These are phyloP conservation scores for Papilio protenor DNA, from an alignment of 2,888 invertebrate species.

Conservation along the genomic window DNA sequence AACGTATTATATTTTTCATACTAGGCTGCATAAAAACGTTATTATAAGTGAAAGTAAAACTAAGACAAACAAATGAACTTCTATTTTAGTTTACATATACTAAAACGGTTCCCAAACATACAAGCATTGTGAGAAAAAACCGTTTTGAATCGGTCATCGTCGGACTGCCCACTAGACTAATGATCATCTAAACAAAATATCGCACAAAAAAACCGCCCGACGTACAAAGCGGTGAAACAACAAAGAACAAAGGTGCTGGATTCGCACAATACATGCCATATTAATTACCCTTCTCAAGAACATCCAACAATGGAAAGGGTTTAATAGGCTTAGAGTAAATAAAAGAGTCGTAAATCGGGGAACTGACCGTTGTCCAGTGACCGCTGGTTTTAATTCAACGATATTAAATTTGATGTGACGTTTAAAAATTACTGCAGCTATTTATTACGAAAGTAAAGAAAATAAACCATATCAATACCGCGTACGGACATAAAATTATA, in stretches of 20 bases:
- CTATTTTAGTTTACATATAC: conserved; percentile 41
- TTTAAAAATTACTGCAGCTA: conserved; percentile 53
- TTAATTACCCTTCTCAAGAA: conserved; percentile 80
- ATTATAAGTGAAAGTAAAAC: neutral
- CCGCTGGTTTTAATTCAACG: conserved; percentile 54
- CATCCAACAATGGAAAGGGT: conserved; percentile 73
- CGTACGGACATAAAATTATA: no score
- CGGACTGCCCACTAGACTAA: conserved; percentile 79
- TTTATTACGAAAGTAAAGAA: conserved; percentile 49
- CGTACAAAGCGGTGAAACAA: conserved; percentile 68
- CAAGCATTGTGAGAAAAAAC: conserved; percentile 69
- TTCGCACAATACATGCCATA: conserved; percentile 78
- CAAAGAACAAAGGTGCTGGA: conserved; percentile 72
- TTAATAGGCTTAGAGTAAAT: conserved; percentile 82
- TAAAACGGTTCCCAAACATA: conserved; percentile 61
- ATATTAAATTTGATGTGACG: conserved; percentile 72
- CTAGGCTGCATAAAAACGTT: neutral
- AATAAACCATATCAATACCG: neutral
- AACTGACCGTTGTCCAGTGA: conserved; percentile 74
- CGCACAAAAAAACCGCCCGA: conserved; percentile 64
- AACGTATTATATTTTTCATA: neutral
- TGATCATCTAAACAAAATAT: conserved; percentile 75
- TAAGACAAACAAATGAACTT: neutral
- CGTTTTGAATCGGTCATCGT: conserved; percentile 67
- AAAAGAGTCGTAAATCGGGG: conserved; percentile 69